Conservation (phyloP, 2,888 invertebrate genomes). For the Prenolepis imparis region DNA sequence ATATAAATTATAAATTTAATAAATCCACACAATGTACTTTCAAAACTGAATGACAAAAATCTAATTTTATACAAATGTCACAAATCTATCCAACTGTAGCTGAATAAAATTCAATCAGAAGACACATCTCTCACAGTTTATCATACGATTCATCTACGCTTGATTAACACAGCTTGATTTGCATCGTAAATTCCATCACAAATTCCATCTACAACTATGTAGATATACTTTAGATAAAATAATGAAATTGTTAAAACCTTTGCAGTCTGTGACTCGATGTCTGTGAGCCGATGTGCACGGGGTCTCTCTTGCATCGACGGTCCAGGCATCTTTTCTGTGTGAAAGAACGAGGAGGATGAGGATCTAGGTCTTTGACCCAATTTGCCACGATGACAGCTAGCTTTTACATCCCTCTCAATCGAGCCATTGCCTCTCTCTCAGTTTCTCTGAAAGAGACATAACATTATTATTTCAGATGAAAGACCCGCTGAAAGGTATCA, state of each 20-base stretch:
- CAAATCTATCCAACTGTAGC: background rate
- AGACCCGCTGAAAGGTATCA: background rate
- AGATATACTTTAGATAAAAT: background rate
- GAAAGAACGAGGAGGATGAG: slow-evolving; percentile 81
- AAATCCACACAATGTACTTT: background rate
- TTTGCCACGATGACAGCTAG: slow-evolving; percentile 79
- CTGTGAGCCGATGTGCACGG: slow-evolving; percentile 84
- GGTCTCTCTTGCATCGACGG: slow-evolving; percentile 83
- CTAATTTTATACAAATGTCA: too few relatives aligned
- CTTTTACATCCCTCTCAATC: slow-evolving; percentile 68
- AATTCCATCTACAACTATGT: background rate
- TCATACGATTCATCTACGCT: background rate
- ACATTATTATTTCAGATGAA: background rate
- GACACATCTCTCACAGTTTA: background rate
- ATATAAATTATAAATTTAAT: background rate
- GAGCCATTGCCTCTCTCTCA: slow-evolving; percentile 64
- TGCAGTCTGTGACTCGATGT: slow-evolving; percentile 83
- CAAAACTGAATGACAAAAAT: background rate
- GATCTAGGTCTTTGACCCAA: slow-evolving; percentile 82
- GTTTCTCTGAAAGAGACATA: slow-evolving; percentile 55
- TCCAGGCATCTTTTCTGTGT: slow-evolving; percentile 84
- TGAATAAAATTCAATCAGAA: background rate
- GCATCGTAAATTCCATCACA: background rate
- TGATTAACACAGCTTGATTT: background rate
- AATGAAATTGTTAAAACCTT: slow-evolving; percentile 76